Conservation (phyloP, 2,113 vertebrate species). For the Pholis gunnellus region DNA sequence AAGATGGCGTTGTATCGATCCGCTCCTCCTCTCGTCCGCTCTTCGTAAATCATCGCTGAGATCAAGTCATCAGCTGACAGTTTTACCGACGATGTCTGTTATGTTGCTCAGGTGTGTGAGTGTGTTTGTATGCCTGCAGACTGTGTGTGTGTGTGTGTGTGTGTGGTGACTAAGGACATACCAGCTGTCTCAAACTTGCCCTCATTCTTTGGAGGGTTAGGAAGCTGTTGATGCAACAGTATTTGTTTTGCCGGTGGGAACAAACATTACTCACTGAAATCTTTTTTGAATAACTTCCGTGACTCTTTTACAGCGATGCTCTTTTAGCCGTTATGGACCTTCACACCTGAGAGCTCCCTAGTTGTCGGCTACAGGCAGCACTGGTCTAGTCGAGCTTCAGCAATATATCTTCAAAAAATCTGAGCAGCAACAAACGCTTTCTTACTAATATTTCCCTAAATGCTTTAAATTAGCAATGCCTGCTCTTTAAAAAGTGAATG, state of each 20-base stretch:
- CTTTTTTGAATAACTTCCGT: background rate
- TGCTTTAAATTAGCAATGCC: background rate
- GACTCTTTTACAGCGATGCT: background rate
- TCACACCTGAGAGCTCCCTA: background rate
- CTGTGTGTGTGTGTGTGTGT: background rate
- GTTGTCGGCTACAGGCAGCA: background rate
- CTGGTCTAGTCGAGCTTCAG: background rate
- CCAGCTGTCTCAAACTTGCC: background rate
- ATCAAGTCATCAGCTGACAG: background rate
- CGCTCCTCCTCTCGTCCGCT: background rate
- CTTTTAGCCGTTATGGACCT: background rate
- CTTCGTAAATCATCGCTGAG: constrained; percentile 13
- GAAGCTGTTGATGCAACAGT: background rate
- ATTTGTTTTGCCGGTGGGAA: background rate
- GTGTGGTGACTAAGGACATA: background rate
- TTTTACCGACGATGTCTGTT: constrained; percentile 1
- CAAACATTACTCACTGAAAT: constrained; percentile 13
- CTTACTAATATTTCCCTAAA: background rate
- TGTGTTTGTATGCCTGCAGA: background rate
- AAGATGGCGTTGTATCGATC: background rate
- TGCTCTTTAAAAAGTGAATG: background rate
- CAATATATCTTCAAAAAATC: background rate
- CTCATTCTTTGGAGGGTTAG: background rate
- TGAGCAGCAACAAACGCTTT: background rate
- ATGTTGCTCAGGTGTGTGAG: constrained; percentile 13